Evolutionary conservation across 2,797 vertebrate genomes (phyloP).

Genomic region (Lateolabrax maculatus): DNA sequence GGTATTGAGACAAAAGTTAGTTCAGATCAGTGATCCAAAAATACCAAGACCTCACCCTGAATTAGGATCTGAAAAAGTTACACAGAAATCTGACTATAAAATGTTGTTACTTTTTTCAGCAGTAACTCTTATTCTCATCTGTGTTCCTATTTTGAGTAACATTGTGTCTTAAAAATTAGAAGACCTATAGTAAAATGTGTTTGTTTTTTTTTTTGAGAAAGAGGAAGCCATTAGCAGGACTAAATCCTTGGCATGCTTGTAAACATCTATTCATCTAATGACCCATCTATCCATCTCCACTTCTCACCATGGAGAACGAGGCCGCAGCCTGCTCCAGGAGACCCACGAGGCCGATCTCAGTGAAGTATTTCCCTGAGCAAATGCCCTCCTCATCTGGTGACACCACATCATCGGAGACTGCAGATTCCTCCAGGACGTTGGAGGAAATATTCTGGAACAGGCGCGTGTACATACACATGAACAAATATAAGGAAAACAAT

Average conservation of each 20-base stretch:
- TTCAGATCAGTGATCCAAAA: not conserved
- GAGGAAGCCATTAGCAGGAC: not conserved
- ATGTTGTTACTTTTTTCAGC: not conserved
- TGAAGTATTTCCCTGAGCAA: conserved; percentile 99
- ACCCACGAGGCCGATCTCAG: conserved; percentile 96
- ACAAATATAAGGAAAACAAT: not conserved
- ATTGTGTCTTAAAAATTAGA: not conserved
- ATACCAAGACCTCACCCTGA: not conserved
- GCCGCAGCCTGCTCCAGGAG: conserved; percentile 97
- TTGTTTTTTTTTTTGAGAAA: not conserved
- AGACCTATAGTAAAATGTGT: not conserved
- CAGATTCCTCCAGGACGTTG: conserved; percentile 98
- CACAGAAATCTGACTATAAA: not conserved
- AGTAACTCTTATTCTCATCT: not conserved
- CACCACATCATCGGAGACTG: conserved; percentile 98
- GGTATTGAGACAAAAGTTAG: not conserved
- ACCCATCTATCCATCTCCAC: not conserved
- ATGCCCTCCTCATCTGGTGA: conserved; percentile 99
- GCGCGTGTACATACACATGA: not conserved
- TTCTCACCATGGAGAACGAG: conserved; percentile 96
- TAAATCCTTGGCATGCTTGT: not conserved
- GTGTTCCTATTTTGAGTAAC: not conserved
- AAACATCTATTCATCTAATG: not conserved
- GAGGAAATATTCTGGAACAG: conserved; percentile 94
- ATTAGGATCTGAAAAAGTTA: not conserved